These are phyloP conservation scores for Mormyrus lacerda DNA, from an alignment of 2,113 vertebrate species.

Conservation along the genomic window DNA sequence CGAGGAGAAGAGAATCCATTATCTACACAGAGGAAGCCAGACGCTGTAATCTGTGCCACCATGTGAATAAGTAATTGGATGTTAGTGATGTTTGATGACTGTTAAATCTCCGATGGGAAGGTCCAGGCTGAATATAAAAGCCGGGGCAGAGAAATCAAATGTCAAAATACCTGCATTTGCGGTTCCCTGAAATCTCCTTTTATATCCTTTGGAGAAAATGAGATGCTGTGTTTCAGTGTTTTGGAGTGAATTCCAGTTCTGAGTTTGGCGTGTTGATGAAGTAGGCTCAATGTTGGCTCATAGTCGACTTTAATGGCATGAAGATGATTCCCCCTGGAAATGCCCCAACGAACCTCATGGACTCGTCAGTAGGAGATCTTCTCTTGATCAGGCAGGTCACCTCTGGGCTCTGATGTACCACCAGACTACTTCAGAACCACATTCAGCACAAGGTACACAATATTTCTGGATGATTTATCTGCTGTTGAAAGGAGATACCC, in stretches of 20 bases:
- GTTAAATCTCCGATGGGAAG: slow-evolving; percentile 7
- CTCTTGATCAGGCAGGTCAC: slow-evolving; percentile 34
- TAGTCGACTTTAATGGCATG: slow-evolving; percentile 50
- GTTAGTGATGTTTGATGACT: neutral
- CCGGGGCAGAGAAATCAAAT: slow-evolving; percentile 32
- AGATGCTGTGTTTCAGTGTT: slow-evolving; percentile 28
- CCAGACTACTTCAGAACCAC: neutral
- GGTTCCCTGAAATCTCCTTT: slow-evolving; percentile 26
- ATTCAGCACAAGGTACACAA: slow-evolving; percentile 16
- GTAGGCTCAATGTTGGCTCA: slow-evolving; percentile 41
- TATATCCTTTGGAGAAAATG: slow-evolving; percentile 34
- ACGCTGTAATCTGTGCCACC: neutral
- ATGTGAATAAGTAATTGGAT: neutral
- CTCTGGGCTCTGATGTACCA: slow-evolving; percentile 27
- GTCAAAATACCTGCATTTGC: slow-evolving; percentile 32
- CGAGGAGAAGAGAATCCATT: neutral
- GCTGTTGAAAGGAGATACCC: neutral
- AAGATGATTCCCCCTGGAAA: slow-evolving; percentile 33
- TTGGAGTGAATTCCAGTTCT: slow-evolving; percentile 31
- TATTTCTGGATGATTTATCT: slow-evolving; percentile 20
- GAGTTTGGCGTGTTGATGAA: slow-evolving; percentile 44
- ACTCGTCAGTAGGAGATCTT: neutral
- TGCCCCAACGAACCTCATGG: slow-evolving; percentile 28
- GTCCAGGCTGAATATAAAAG: neutral
- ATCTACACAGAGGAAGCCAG: neutral